Conservation (phyloP, 2,113 vertebrate genomes). For the Embiotoca jacksoni region DNA sequence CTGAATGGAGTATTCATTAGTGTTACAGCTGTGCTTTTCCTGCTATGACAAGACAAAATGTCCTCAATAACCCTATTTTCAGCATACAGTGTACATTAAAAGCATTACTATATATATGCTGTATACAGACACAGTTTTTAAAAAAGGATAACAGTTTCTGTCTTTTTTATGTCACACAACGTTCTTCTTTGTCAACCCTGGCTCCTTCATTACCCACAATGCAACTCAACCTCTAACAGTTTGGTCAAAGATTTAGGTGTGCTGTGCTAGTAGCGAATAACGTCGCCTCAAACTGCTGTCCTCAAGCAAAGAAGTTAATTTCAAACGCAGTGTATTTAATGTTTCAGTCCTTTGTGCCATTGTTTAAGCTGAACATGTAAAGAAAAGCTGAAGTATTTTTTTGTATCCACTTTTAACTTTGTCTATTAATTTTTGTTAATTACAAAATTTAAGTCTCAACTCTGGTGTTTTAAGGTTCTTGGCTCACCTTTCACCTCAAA, state of each 20-base stretch:
- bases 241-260: too few relatives aligned
- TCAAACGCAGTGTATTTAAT: too few relatives aligned
- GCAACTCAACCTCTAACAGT: background rate
- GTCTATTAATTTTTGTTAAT: background rate
- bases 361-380: too few relatives aligned
- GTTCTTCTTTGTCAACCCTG: too few relatives aligned
- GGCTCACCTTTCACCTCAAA: conserved; percentile 60
- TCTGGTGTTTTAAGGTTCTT: background rate
- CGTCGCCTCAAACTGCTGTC: too few relatives aligned
- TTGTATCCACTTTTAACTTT: background rate
- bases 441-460: background rate
- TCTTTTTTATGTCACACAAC: background rate
- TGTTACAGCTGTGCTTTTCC: background rate
- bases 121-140: too few relatives aligned
- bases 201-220: background rate
- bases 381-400: too few relatives aligned
- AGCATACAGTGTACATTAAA: background rate
- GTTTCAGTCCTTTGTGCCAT: too few relatives aligned
- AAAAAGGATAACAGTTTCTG: too few relatives aligned
- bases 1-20: background rate
- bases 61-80: background rate
- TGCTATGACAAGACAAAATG: background rate
- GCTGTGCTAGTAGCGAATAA: too few relatives aligned
- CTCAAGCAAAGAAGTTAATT: too few relatives aligned
- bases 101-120: too few relatives aligned